Base-by-base conservation (phyloP, 53 echinoderm and acorn worm genomes). In the Stichopus horrens region DNA sequence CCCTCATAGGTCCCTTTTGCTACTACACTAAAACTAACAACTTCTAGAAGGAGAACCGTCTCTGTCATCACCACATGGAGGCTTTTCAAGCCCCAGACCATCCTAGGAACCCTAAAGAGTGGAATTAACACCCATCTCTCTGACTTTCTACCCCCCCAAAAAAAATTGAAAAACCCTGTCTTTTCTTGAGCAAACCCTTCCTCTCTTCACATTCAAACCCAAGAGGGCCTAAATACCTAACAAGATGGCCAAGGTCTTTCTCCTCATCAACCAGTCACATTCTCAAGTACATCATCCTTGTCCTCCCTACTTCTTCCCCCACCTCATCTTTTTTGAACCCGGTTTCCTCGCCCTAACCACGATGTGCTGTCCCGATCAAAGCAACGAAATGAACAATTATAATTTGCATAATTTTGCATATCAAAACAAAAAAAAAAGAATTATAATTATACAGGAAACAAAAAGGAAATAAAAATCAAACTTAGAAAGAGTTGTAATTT, bases 391-490 rank as follows among this genome's bases (percentile, higher is more conserved):
- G 53, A 37, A 53, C 51, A 8, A 53, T 79, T 37, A 55, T 54
- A 55, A 55, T 79, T 79, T 79, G 79, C 79, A 79, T 79, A 79
- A 79, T 54, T 79, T 79, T 79, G 79, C 79, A 79, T 79, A 79
- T 79, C 79, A 79, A 53, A 54, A 53, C 53, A 79, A 79, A 53
- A 54, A 9, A 79, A 75, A 75, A 54, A 53, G 7, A 79, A 52
- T 4, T 7, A 79, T 52, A 79, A 37, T 53, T 8, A 79, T 63
- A 16, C 10, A 13, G 63, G 63, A 63, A 63, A 63, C 10, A 59
- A 60, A 60, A 63, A 63, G 16, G 63, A 63, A 37, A 63, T 63
- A 16, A 16, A 63, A 63, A 63, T 13, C 16, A 16, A 10, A 63
- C 10, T 13, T 13, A 13, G 16, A 63, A 16, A 63, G 63, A 63